Evolutionary conservation across 1,140 invertebrate species (phyloP).

Genomic region (Magallana angulata): DNA sequence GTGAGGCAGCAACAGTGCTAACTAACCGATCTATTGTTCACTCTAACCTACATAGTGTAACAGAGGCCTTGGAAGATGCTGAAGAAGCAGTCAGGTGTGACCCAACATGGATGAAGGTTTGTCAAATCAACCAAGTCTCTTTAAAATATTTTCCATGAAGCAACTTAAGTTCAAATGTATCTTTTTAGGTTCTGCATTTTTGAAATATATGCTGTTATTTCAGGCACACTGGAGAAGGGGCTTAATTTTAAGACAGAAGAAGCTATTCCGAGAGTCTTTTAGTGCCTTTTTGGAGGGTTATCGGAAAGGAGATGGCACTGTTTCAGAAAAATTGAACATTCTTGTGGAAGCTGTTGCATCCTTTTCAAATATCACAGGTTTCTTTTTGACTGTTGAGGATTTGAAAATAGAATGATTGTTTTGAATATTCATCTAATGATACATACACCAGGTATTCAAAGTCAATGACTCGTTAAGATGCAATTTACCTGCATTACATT

Average conservation of each 20-base stretch:
- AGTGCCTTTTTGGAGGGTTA: constrained; percentile 47
- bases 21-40: constrained; percentile 60
- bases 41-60: constrained; percentile 42
- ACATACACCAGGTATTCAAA: background rate
- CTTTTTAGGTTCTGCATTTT: background rate
- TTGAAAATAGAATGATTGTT: background rate
- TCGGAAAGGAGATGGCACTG: background rate
- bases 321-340: constrained; percentile 42
- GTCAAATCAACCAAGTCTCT: background rate
- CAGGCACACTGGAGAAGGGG: constrained; percentile 60
- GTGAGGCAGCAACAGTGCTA: constrained; percentile 56
- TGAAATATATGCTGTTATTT: background rate
- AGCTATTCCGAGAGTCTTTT: constrained; percentile 36
- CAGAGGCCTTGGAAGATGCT: constrained; percentile 54
- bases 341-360: constrained; percentile 45
- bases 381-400: too few species aligned
- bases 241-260: constrained; percentile 43
- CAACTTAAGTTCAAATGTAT: too few species aligned
- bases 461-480: too few species aligned
- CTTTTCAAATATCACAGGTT: constrained; percentile 48
- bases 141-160: too few species aligned
- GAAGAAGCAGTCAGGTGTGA: constrained; percentile 48
- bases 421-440: background rate
- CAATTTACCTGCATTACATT: background rate
- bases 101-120: constrained; percentile 60